A percentile compares a stretch with the other conserved stretches of the same genome.
These are phyloP conservation scores for Pipra filicauda DNA, from an alignment of 2,113 vertebrate genomes.

Conservation along the genomic window DNA sequence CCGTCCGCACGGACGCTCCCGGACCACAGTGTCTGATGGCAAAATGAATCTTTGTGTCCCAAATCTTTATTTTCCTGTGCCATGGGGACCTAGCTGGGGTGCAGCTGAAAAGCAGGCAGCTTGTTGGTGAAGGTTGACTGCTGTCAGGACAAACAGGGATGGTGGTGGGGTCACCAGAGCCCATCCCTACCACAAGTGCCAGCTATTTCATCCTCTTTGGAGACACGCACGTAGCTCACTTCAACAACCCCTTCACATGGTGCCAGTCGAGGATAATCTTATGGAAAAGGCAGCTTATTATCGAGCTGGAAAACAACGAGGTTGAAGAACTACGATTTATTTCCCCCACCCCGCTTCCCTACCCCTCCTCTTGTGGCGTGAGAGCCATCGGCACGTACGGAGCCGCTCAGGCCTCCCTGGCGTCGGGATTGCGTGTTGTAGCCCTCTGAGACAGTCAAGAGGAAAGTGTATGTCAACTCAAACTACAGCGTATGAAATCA, in stretches of 20 bases:
- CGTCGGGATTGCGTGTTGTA: accelerated
- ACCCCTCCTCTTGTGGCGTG: not conserved
- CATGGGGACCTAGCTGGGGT: not conserved
- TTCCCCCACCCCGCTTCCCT: too few species aligned
- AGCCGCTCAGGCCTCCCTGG: not conserved
- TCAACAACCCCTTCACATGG: not conserved
- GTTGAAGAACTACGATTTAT: not conserved
- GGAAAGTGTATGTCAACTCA: not conserved
- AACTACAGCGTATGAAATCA: not conserved
- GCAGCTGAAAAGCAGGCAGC: not conserved
- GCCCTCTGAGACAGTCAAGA: not conserved
- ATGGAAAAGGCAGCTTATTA: not conserved
- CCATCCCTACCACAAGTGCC: accelerated
- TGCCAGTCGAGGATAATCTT: not conserved
- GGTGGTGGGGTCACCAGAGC: not conserved
- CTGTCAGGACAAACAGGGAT: not conserved
- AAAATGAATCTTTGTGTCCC: not conserved
- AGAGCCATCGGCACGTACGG: accelerated
- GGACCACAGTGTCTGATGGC: not conserved
- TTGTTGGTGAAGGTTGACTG: not conserved
- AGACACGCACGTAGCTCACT: accelerated
- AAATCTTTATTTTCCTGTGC: not conserved
- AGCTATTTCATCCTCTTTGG: accelerated
- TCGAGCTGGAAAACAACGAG: not conserved
- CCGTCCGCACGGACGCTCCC: accelerated